These are phyloP conservation scores for Otus sunia DNA, from an alignment of 2,113 vertebrate genomes.

Conservation along the genomic window DNA sequence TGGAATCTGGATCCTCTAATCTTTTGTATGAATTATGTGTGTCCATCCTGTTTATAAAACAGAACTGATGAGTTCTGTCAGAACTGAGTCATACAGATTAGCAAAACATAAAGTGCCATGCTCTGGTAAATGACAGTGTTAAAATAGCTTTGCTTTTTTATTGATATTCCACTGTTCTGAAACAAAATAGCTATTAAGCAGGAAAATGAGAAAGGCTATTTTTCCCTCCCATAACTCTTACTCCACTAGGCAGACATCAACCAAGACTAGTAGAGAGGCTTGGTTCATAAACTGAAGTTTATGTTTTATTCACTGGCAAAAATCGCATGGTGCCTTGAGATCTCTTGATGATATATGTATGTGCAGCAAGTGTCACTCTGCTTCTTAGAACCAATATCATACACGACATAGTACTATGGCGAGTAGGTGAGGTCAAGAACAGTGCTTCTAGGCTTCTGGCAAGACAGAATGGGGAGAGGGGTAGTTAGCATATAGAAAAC, in stretches of 20 bases:
- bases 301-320: neutral
- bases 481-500: neutral
- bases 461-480: neutral
- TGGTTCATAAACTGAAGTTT: neutral
- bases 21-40: neutral
- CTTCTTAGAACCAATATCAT: neutral
- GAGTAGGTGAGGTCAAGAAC: neutral
- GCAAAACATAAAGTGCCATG: neutral
- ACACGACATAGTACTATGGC: neutral
- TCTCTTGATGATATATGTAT: neutral
- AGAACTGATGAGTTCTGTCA: neutral
- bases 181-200: neutral
- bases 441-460: neutral
- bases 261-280: neutral
- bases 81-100: neutral
- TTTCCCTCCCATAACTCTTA: neutral
- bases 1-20: neutral
- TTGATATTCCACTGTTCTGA: neutral
- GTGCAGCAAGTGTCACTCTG: neutral
- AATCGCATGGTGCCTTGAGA: neutral
- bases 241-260: neutral
- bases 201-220: neutral
- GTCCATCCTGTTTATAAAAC: neutral
- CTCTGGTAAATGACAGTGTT: neutral
- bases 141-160: neutral